Evolutionary conservation across 2,113 vertebrate species (phyloP), one percentile per base, ranked within the genome.

Genomic region (Nematolebias whitei): DNA sequence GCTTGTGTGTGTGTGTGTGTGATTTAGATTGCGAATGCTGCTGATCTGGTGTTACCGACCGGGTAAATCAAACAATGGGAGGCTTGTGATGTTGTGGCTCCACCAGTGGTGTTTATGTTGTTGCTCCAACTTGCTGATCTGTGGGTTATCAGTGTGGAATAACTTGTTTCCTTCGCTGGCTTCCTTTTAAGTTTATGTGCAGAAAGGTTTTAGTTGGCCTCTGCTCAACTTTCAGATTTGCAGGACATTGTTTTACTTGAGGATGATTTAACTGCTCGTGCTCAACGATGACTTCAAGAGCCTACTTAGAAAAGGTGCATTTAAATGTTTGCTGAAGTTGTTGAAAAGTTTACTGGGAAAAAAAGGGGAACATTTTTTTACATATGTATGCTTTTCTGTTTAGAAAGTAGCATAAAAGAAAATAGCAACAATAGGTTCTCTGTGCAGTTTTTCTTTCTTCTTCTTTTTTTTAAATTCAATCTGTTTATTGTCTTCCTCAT

Each of bases 121-220:
- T 54, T 63, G 20, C 65, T 52, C 1, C 24, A 51, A 23, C 50
- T 60, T 12, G 9, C 53, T 85, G 77, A 54, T 63, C 62, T 63
- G 41, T 32, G 45, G 78, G 82, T 82, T 86, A 82, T 84, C 80
- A 59, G 29, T 24, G 45, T 68, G 65, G 68, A 78, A 64, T 70
- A 59, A 58, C 40, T 38, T 49, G 26, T 68, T 76, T 84, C 85
- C 75, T 84, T 40, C 13, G 1, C 23, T 19, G 45, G 18, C 23
- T 55, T 12, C 1, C 43, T 65, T 41, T 62, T 12, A 41, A 57
- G 20, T 20, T 39, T 50, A 29, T 22, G 43, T 2, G 12, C 62
- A 71, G 13, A 35, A 69, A 68, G 41, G 61, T 51, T 79, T 52
- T 16, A 20, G 56, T 58, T 75, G 62, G 55, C 20, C 6, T n/a